A percentile compares a stretch with the other conserved stretches of the same genome.
phyloP scores from a whole-genome alignment of 2,888 invertebrate species.

The Autographa pulchrina region DNA sequence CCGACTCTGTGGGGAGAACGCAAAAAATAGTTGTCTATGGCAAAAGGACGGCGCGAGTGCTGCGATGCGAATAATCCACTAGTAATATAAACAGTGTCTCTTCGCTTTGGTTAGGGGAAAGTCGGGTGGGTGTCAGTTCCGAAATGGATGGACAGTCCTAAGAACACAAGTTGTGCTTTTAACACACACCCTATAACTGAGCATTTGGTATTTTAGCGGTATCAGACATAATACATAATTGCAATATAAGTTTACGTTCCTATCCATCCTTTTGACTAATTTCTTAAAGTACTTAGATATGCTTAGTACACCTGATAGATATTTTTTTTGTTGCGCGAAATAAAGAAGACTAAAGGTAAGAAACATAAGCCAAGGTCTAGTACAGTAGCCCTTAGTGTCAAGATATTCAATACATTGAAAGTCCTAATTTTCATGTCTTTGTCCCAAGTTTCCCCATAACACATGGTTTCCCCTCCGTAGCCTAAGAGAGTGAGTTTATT shows the following conservation, averaged over 20 bases:
- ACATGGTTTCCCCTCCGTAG: conserved; percentile 46
- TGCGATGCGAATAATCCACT: conserved; percentile 70
- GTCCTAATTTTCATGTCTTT: background rate
- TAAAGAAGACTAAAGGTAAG: too few species aligned
- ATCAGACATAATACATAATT: background rate
- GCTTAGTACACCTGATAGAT: too few species aligned
- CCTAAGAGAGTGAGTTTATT: conserved; percentile 76
- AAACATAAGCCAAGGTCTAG: too few species aligned
- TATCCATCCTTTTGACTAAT: too few species aligned
- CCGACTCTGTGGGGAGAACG: conserved; percentile 46
- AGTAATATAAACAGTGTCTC: conserved; percentile 79
- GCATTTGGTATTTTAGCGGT: background rate
- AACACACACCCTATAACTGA: background rate
- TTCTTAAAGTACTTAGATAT: too few species aligned
- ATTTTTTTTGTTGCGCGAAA: too few species aligned
- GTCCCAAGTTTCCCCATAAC: conserved; percentile 22
- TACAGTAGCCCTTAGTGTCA: too few species aligned
- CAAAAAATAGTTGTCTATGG: conserved; percentile 59
- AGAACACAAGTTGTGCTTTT: background rate
- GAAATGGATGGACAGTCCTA: conserved; percentile 12
- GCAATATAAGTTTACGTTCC: too few species aligned
- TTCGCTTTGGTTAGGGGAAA: conserved; percentile 60
- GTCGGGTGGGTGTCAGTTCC: conserved; percentile 52
- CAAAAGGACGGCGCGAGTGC: conserved; percentile 51
- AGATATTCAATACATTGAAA: background rate